A percentile compares a stretch with the other conserved stretches of the same genome.
Conservation (phyloP, 2,113 vertebrate genomes). For the Origma solitaria region DNA sequence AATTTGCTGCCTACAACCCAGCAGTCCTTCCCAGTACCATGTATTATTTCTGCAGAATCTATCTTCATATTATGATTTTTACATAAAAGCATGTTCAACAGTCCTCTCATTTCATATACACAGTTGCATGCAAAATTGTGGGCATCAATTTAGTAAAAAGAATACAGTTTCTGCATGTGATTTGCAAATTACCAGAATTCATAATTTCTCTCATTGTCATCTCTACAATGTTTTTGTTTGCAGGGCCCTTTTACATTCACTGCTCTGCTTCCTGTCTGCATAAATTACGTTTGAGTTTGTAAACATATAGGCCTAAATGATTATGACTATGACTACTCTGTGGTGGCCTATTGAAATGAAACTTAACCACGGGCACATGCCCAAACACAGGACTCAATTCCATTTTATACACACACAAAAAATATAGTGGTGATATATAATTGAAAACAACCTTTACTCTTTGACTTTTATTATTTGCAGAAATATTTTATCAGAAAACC, state of each 20-base stretch:
- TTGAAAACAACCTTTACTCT: background rate
- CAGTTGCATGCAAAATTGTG: background rate
- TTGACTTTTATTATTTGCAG: background rate
- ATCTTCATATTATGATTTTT: background rate
- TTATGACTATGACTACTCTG: background rate
- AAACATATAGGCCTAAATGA: background rate
- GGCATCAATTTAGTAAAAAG: background rate
- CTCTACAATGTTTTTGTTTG: background rate
- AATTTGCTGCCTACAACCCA: background rate
- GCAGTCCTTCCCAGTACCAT: background rate
- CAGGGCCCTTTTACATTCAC: background rate
- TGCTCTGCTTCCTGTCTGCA: background rate
- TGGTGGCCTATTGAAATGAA: accelerated
- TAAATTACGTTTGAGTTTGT: background rate
- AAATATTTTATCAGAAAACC: background rate
- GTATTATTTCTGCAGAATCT: background rate
- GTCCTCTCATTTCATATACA: background rate
- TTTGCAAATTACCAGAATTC: background rate
- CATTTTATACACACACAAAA: background rate
- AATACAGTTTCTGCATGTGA: background rate
- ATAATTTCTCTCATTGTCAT: background rate
- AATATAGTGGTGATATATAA: background rate
- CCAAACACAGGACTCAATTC: background rate
- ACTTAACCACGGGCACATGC: background rate
- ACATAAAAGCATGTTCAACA: background rate